Percentiles rank a stretch among this genome's conserved stretches.
phyloP scores from a whole-genome alignment of 2,888 invertebrate species.

The Myathropa florea region DNA sequence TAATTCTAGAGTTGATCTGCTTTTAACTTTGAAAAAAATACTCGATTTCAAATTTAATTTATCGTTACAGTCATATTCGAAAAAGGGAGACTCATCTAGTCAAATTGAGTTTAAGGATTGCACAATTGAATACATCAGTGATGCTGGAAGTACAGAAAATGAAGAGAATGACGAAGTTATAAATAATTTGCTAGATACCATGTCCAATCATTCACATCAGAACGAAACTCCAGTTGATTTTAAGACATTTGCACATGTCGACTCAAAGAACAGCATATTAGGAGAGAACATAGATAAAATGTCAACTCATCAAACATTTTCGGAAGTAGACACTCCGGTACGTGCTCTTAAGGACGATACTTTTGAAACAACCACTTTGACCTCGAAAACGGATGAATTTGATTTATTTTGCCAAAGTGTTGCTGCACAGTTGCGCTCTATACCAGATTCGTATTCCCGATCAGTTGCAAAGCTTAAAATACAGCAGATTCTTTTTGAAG shows the following conservation, averaged over 20 bases:
- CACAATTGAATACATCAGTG: constrained; percentile 50
- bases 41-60: not conserved
- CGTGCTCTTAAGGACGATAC: not conserved
- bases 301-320: not conserved
- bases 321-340: not conserved
- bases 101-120: constrained; percentile 52
- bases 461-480: constrained; percentile 77
- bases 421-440: constrained; percentile 75
- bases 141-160: constrained; percentile 39
- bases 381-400: constrained; percentile 73
- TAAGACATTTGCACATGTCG: constrained; percentile 27
- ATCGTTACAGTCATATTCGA: constrained; percentile 25
- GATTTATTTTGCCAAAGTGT: constrained; percentile 75
- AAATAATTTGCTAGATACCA: not conserved
- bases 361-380: not conserved
- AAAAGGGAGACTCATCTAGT: constrained; percentile 3
- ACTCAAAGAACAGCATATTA: not conserved
- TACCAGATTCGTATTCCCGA: constrained; percentile 75
- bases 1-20: no score
- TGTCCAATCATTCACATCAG: not conserved
- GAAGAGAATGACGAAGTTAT: constrained; percentile 14
- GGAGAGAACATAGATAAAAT: not conserved
- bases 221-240: constrained; percentile 11
- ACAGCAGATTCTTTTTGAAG: constrained; percentile 77
- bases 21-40: no score